Evolutionary conservation across 2,113 vertebrate species (phyloP).

Genomic region (Paramormyrops kingsleyae): DNA sequence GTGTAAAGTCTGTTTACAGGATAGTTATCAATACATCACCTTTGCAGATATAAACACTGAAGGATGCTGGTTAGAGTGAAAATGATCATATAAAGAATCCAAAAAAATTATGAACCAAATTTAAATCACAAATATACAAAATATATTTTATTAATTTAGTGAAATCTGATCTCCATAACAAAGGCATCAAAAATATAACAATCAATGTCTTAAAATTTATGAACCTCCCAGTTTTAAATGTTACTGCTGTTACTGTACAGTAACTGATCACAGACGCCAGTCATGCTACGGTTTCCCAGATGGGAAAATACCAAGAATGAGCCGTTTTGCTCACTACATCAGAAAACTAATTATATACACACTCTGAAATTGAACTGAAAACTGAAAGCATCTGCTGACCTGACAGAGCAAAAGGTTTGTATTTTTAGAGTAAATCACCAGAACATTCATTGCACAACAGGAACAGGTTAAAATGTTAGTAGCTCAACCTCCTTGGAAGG

Average conservation of each 20-base stretch:
- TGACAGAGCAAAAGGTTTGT: not conserved
- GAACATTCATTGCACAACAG: not conserved
- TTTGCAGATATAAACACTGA: not conserved
- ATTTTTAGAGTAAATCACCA: not conserved
- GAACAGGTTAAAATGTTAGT: not conserved
- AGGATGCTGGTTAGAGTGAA: not conserved
- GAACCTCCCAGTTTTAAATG: not conserved
- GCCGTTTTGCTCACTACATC: not conserved
- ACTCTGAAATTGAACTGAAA: not conserved
- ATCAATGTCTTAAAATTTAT: not conserved
- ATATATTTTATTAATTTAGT: conserved; percentile 3
- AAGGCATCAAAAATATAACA: not conserved
- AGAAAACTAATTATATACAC: not conserved
- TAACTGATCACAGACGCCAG: not conserved
- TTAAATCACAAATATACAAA: not conserved
- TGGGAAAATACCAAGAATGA: not conserved
- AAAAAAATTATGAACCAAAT: not conserved
- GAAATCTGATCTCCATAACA: conserved; percentile 1
- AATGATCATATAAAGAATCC: not conserved
- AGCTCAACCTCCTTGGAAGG: not conserved
- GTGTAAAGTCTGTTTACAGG: not conserved
- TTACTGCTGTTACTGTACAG: not conserved
- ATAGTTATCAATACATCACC: not conserved
- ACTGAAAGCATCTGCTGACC: not conserved
- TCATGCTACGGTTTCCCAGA: not conserved